phyloP scores from a whole-genome alignment of 2,888 invertebrate species.

The Mesoligia furuncula region DNA sequence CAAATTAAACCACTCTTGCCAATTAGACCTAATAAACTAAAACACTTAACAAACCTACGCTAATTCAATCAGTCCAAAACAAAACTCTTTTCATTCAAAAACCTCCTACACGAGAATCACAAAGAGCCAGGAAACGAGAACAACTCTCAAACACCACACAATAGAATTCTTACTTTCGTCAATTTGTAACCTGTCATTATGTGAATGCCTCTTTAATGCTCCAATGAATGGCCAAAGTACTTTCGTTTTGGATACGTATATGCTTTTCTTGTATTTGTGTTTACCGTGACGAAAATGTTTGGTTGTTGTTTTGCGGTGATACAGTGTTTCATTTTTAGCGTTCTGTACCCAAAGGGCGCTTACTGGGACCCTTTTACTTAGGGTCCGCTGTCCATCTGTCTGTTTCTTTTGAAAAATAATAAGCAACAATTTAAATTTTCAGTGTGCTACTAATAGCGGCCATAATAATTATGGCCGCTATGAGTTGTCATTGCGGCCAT shows the following conservation, averaged over 20 bases:
- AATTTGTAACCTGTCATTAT: slow-evolving; percentile 84
- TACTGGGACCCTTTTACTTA: neutral
- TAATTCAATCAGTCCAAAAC: slow-evolving; percentile 61
- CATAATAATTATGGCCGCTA: too few relatives aligned
- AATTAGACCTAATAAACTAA: slow-evolving; percentile 51
- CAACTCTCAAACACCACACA: slow-evolving; percentile 71
- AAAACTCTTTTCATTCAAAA: slow-evolving; percentile 38
- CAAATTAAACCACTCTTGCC: slow-evolving; percentile 34
- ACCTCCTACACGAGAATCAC: slow-evolving; percentile 64
- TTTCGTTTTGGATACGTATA: slow-evolving; percentile 73
- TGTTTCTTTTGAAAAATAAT: too few relatives aligned
- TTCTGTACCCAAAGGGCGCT: neutral
- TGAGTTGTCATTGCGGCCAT: too few relatives aligned
- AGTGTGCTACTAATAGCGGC: too few relatives aligned
- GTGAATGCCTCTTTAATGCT: slow-evolving; percentile 80
- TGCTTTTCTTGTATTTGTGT: slow-evolving; percentile 54
- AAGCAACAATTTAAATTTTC: too few relatives aligned
- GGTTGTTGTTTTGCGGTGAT: slow-evolving; percentile 4
- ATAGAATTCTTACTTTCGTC: slow-evolving; percentile 82
- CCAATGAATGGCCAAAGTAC: slow-evolving; percentile 78
- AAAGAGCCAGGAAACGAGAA: slow-evolving; percentile 53
- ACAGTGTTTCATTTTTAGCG: neutral
- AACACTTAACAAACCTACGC: slow-evolving; percentile 55
- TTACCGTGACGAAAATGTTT: slow-evolving; percentile 18
- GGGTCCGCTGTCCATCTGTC: neutral